Evolutionary conservation across 2,888 invertebrate species (phyloP).

Genomic region (Hydropsyche betteni): DNA sequence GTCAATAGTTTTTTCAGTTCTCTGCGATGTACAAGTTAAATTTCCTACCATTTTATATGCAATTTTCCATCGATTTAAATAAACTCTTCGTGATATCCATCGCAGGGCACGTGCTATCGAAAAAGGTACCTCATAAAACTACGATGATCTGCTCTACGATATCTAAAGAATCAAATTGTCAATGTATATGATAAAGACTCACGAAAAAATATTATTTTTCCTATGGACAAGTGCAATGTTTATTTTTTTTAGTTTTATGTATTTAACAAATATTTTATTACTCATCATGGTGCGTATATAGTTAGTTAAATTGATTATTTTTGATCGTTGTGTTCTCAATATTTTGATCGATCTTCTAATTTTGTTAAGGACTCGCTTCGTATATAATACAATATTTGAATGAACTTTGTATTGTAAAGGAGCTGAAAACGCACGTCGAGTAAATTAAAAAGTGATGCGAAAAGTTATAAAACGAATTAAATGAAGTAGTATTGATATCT

Average conservation of each 20-base stretch:
- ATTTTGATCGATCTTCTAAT: no score
- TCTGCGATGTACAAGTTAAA: constrained; percentile 12
- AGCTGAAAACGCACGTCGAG: no score
- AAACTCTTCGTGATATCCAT: constrained; percentile 31
- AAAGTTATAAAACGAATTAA: not conserved
- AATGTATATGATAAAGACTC: constrained; percentile 18
- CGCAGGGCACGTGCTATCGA: constrained; percentile 50
- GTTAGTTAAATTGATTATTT: not conserved
- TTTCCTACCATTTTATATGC: not conserved
- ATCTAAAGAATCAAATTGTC: not conserved
- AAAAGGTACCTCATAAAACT: constrained; percentile 50
- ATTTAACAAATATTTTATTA: not conserved
- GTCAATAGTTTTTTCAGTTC: not conserved
- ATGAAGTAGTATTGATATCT: not conserved
- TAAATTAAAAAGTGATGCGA: no score
- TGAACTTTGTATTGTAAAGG: no score
- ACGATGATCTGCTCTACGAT: constrained; percentile 41
- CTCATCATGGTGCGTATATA: not conserved
- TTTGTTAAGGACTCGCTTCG: no score
- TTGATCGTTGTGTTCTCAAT: no score
- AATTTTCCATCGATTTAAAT: not conserved
- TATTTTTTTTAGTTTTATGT: constrained; percentile 60
- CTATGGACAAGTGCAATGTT: constrained; percentile 70
- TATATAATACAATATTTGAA: no score
- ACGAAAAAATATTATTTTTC: constrained; percentile 51